A percentile compares a stretch with the other conserved stretches of the same genome.
Evolutionary conservation across 1,140 invertebrate genomes (phyloP).

Genomic region (Grapholita molesta): DNA sequence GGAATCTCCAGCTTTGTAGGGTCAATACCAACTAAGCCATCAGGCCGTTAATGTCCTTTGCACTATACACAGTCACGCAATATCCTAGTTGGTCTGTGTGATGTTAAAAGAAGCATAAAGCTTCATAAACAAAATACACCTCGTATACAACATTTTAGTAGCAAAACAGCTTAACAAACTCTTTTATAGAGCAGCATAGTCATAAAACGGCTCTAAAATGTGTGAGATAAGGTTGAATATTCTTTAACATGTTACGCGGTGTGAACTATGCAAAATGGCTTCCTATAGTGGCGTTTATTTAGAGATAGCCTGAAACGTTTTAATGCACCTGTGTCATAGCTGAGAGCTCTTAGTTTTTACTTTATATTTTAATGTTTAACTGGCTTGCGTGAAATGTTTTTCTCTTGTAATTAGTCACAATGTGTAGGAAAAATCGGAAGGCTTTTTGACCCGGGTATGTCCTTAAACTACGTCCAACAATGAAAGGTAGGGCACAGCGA

Average conservation of each 20-base stretch:
- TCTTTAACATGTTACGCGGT: slow-evolving; percentile 44
- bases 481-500: too few relatives aligned
- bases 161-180: not conserved
- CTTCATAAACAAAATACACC: not conserved
- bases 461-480: too few relatives aligned
- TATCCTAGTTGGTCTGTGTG: not conserved
- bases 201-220: not conserved
- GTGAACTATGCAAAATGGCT: slow-evolving; percentile 6
- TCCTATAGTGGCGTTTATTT: not conserved
- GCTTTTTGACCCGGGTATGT: too few relatives aligned
- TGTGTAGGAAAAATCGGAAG: too few relatives aligned
- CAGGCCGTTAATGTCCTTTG: too few relatives aligned
- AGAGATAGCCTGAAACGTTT: slow-evolving; percentile 34
- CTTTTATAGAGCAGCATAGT: not conserved
- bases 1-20: too few relatives aligned
- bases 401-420: not conserved
- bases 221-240: slow-evolving; percentile 34
- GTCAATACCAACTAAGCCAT: too few relatives aligned
- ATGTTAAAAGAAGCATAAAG: not conserved
- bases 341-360: slow-evolving; percentile 14
- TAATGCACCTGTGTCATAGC: slow-evolving; percentile 69
- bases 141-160: not conserved
- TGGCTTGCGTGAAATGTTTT: not conserved
- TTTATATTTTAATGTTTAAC: slow-evolving; percentile 11
- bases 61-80: not conserved